Percentiles rank a stretch among this genome's conserved stretches.
These are phyloP conservation scores for Agriopis marginaria DNA, from an alignment of 2,888 invertebrate genomes.

Conservation along the genomic window DNA sequence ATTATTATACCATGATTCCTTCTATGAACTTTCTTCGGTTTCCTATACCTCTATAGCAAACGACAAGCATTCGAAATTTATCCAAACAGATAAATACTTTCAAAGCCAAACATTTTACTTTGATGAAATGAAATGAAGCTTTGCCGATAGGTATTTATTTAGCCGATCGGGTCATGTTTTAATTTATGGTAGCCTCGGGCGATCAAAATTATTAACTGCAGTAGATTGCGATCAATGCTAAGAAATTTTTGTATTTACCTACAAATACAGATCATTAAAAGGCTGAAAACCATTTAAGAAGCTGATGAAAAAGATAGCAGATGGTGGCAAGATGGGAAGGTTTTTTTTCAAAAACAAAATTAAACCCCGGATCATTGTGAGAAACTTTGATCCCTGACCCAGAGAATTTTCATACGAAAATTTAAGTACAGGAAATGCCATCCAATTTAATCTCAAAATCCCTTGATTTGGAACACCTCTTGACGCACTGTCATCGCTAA, in stretches of 20 bases:
- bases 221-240: neutral
- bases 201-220: slow-evolving; percentile 3
- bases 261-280: neutral
- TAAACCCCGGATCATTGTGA: too few species aligned
- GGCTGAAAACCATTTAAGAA: neutral
- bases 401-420: too few species aligned
- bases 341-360: too few species aligned
- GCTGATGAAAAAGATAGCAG: too few species aligned
- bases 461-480: neutral
- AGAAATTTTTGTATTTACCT: neutral
- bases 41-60: too few species aligned
- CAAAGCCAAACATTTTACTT: slow-evolving; percentile 24
- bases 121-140: slow-evolving; percentile 25
- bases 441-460: neutral
- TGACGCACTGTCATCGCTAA: slow-evolving; percentile 10
- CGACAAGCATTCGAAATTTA: slow-evolving; percentile 12
- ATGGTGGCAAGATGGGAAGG: too few species aligned
- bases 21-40: too few species aligned
- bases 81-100: slow-evolving; percentile 16
- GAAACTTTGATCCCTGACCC: too few species aligned
- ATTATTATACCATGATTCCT: too few species aligned
- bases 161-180: slow-evolving; percentile 18
- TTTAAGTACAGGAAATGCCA: neutral
- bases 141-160: slow-evolving; percentile 22
- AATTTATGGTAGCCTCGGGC: slow-evolving; percentile 6